These are phyloP conservation scores for Neogobius melanostomus DNA, from an alignment of 2,113 vertebrate species.

Conservation along the genomic window DNA sequence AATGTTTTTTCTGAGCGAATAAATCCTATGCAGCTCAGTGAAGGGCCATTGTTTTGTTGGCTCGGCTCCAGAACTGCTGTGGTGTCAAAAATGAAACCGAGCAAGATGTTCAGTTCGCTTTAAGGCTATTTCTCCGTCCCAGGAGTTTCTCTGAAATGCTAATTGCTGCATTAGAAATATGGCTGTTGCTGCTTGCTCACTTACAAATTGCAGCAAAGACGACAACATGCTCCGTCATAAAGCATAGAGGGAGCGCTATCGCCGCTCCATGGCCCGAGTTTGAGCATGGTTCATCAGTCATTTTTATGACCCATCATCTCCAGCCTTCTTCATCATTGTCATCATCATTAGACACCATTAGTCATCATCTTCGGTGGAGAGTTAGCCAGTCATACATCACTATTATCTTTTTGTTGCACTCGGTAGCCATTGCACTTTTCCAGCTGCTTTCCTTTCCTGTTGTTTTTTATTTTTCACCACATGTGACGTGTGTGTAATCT, in stretches of 20 bases:
- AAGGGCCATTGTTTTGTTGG: conserved; percentile 59
- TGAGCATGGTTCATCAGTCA: conserved; percentile 62
- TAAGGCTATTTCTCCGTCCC: conserved; percentile 64
- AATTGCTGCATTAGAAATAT: conserved; percentile 70
- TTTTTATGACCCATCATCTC: conserved; percentile 71
- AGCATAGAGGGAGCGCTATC: conserved; percentile 34
- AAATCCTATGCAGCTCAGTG: conserved; percentile 47
- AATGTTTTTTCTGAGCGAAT: conserved; percentile 54
- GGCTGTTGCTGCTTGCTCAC: conserved; percentile 48
- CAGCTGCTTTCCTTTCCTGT: conserved; percentile 40
- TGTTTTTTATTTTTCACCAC: neutral
- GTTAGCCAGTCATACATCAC: conserved; percentile 68
- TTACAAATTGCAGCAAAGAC: conserved; percentile 69
- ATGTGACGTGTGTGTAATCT: conserved; percentile 14
- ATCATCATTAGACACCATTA: conserved; percentile 73
- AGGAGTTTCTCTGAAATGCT: conserved; percentile 61
- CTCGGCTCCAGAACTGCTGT: conserved; percentile 38
- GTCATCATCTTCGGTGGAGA: conserved; percentile 64
- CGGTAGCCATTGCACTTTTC: conserved; percentile 24
- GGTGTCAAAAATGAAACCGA: conserved; percentile 55
- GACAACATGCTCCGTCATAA: conserved; percentile 61
- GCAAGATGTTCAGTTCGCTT: conserved; percentile 60
- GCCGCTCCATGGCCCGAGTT: conserved; percentile 42
- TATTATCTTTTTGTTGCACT: conserved; percentile 70
- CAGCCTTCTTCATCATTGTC: conserved; percentile 71